Evolutionary conservation across 2,113 vertebrate species (phyloP).

Genomic region (Gasterosteus nipponicus): DNA sequence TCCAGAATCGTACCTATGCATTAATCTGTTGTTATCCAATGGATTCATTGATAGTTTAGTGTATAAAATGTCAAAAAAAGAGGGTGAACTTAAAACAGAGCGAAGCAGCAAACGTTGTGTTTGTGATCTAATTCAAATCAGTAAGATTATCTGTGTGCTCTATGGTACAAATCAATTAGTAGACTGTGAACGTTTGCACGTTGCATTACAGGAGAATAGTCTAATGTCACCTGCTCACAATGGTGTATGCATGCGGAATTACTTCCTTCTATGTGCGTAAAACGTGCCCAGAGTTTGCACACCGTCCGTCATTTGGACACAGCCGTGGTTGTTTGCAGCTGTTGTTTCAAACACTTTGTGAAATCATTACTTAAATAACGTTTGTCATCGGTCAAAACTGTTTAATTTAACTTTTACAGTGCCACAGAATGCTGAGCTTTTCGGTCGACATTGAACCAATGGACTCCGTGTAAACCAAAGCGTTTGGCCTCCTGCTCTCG

Average conservation of each 20-base stretch:
- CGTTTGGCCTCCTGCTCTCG: constrained; percentile 9
- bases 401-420: constrained; percentile 30
- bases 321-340: not conserved
- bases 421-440: constrained; percentile 9
- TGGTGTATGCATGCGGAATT: not conserved
- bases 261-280: not conserved
- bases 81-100: not conserved
- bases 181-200: not conserved
- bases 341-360: not conserved
- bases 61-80: not conserved
- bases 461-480: constrained; percentile 25
- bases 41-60: not conserved
- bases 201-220: not conserved
- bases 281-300: not conserved
- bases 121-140: not conserved
- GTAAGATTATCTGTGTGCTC: not conserved
- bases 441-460: constrained; percentile 26
- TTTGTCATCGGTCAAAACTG: constrained; percentile 15
- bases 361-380: constrained; percentile 22
- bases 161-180: not conserved
- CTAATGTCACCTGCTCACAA: not conserved
- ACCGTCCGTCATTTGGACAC: not conserved
- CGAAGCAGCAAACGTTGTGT: not conserved
- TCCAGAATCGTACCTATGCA: not conserved
- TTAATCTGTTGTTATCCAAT: not conserved